Base-by-base conservation (phyloP, 2,797 vertebrate species). In the Helicolenus hilgendorfi region DNA sequence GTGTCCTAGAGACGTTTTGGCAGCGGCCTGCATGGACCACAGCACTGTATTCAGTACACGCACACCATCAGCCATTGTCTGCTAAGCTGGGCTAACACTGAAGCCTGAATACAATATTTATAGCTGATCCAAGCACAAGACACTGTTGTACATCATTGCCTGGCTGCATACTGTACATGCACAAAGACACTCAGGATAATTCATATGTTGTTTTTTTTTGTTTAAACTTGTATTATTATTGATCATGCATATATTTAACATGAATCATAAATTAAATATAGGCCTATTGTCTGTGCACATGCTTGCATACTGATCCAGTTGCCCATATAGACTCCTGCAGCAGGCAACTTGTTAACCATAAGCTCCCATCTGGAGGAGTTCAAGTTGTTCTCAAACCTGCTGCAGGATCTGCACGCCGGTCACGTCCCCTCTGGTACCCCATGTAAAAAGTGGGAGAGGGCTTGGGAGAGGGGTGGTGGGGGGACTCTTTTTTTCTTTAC, bases 31-130 rank as follows among this genome's bases (percentile, higher is more conserved):
- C 38, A 41, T 41, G 87, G 83, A 78, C 70, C 93, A 38, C 86
- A 82, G 91, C 89, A 81, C 86, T 91, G 94, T 86, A 98, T 98
- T 97, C 97, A 92, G 91, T 62, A 95, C 97, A 98, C 97, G 97
- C 96, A 97, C 96, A 80, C 88, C 91, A 81, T 85, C 92, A 69
- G 53, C 90, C 92, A 96, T 96, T 96, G 96, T 97, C 94, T 94
- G 72, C 89, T 69, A 69, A 94, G 68, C 85, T 64, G 90, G 84
- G 76, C 83, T 86, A 72, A 91, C 86, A 87, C 92, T 75, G 70
- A 85, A 83, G 85, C 78, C 71, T 96, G 92, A 94, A 95, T 85
- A 87, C 92, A 93, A 91, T 94, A 96, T 97, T 96, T 92, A 92
- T 90, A 69, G 86, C 88, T 82, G 68, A 63, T 89, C 71, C 79